Percentiles rank a stretch among this genome's conserved stretches.
These are phyloP conservation scores for Conus ventricosus DNA, from an alignment of 1,140 invertebrate species.

Conservation along the genomic window DNA sequence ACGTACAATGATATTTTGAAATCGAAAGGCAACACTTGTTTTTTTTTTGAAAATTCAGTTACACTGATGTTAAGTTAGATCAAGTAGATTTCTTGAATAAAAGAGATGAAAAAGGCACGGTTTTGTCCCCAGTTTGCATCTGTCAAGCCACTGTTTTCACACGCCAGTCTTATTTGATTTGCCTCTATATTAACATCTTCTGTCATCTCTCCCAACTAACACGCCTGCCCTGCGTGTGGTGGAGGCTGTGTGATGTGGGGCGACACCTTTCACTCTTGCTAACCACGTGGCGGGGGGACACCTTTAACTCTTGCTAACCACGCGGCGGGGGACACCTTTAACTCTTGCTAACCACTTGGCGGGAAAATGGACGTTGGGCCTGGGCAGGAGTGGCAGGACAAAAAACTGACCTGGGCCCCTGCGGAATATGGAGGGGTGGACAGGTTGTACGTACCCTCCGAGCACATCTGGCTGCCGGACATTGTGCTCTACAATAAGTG, in stretches of 20 bases:
- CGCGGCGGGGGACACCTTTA: neutral
- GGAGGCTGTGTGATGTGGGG: no score
- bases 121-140: no score
- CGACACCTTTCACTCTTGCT: neutral
- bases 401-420: constrained; percentile 70
- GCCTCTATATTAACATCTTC: neutral
- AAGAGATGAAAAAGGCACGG: no score
- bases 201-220: neutral
- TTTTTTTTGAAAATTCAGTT: no score
- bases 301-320: neutral
- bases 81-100: no score
- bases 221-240: neutral
- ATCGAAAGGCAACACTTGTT: no score
- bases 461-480: constrained; percentile 82
- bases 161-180: neutral
- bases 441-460: constrained; percentile 71
- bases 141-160: neutral
- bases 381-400: constrained; percentile 70
- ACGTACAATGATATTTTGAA: no score
- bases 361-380: neutral
- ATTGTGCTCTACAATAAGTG: constrained; percentile 98
- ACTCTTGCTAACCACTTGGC: neutral
- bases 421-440: constrained; percentile 71
- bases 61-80: no score
- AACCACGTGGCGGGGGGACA: neutral